Conservation (phyloP, 2,888 invertebrate genomes). For the Sepiola atlantica region DNA sequence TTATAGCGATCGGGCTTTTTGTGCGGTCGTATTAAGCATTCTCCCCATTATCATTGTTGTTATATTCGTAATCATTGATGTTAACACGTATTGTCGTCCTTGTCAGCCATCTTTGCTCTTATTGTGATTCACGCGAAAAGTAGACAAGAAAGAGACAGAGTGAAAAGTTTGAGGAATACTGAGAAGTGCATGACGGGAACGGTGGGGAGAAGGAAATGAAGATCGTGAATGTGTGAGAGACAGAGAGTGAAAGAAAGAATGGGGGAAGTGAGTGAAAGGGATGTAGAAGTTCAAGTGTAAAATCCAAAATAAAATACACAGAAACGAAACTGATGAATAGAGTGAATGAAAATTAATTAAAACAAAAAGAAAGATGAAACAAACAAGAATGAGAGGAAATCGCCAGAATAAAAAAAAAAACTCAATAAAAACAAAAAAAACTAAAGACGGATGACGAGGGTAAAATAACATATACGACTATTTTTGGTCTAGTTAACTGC, state of each 20-base stretch:
- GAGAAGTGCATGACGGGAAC: background rate
- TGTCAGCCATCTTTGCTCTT: background rate
- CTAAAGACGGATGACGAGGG: background rate
- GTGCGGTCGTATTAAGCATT: background rate
- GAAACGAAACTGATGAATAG: background rate
- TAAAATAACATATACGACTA: background rate
- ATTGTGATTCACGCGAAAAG: background rate
- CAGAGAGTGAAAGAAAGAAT: background rate
- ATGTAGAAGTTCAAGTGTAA: background rate
- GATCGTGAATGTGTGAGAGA: background rate
- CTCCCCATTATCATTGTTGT: background rate
- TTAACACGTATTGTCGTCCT: background rate
- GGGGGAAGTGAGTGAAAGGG: background rate
- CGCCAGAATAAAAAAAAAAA: background rate
- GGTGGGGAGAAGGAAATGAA: background rate
- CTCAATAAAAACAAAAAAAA: background rate
- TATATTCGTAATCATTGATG: slow-evolving; percentile 32
- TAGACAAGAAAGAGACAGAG: background rate
- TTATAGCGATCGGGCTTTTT: background rate
- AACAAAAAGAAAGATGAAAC: background rate
- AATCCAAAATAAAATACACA: background rate
- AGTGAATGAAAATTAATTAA: background rate
- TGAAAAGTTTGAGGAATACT: too few species aligned
- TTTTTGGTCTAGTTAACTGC: background rate
- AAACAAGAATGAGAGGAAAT: background rate